A percentile compares a stretch with the other conserved stretches of the same genome.
Conservation (phyloP, 64 coral and sea anemone genomes). For the Stylophora pistillata region DNA sequence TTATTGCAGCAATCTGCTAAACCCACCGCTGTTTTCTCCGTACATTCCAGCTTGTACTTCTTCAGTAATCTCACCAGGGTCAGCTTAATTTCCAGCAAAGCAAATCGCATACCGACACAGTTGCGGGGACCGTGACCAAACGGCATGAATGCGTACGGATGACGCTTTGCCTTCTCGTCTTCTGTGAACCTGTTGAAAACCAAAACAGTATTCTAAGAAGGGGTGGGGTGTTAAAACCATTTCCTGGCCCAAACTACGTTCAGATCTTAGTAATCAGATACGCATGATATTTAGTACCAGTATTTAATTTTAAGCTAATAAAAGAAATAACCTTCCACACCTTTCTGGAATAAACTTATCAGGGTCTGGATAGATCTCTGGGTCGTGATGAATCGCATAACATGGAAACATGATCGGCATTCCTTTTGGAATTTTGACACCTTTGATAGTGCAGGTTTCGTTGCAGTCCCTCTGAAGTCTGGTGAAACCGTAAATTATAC, state of each 20-base stretch:
- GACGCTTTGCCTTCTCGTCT: slow-evolving; percentile 3
- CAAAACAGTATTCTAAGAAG: not conserved
- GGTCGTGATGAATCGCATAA: slow-evolving; percentile 67
- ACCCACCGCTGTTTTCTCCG: slow-evolving; percentile 14
- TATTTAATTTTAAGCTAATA: not conserved
- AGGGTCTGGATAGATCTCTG: slow-evolving; percentile 63
- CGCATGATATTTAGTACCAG: not conserved
- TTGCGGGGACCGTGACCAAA: slow-evolving; percentile 51
- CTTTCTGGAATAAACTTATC: slow-evolving; percentile 69
- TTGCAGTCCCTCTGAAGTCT: slow-evolving; percentile 44
- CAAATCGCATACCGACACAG: slow-evolving; percentile 44
- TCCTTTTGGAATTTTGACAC: slow-evolving; percentile 48
- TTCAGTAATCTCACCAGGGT: slow-evolving; percentile 26
- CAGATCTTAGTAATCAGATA: not conserved
- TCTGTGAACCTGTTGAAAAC: not conserved
- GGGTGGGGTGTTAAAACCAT: not conserved
- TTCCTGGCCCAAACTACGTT: not conserved
- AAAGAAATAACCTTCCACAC: not conserved
- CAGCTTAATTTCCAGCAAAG: slow-evolving; percentile 46
- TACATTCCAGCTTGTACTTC: slow-evolving; percentile 30
- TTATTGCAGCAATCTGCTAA: too few species aligned
- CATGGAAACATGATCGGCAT: slow-evolving; percentile 42
- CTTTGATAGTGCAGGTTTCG: slow-evolving; percentile 60
- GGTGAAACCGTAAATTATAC: not conserved
- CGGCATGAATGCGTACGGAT: slow-evolving; percentile 27